Conservation (phyloP, 1,140 invertebrate species). For the Acarapis woodi region DNA sequence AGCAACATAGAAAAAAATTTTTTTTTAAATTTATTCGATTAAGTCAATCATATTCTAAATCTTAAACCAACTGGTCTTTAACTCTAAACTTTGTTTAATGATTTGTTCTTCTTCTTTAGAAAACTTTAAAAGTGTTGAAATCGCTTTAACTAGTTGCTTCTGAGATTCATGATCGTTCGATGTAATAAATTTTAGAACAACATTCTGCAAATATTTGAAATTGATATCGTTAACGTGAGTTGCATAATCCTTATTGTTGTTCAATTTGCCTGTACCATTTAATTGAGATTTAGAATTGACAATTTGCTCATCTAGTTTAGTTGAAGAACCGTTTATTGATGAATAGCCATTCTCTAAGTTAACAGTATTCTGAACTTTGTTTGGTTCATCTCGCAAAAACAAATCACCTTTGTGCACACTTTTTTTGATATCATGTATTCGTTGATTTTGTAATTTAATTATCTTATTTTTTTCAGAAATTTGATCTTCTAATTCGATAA, state of each 20-base stretch:
- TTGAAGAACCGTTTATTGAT: background rate
- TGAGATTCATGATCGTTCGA: background rate
- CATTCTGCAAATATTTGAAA: background rate
- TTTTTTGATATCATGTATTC: conserved; percentile 2
- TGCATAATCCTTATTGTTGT: background rate
- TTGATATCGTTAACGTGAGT: background rate
- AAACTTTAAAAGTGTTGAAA: background rate
- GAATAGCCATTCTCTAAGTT: too few species aligned
- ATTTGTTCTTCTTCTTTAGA: background rate
- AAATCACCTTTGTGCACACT: background rate
- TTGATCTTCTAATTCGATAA: conserved; percentile 1
- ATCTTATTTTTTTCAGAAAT: conserved; percentile 1
- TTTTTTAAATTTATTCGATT: background rate
- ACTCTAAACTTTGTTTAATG: conserved; percentile 1
- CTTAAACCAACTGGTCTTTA: background rate
- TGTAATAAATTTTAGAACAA: background rate
- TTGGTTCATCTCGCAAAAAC: too few species aligned
- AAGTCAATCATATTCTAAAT: background rate
- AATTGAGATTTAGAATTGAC: background rate
- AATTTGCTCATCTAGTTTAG: background rate
- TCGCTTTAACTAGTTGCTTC: conserved; percentile 1
- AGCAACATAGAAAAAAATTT: background rate
- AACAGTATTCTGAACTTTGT: background rate
- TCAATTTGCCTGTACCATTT: background rate
- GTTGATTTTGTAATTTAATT: conserved; percentile 1